phyloP scores from a whole-genome alignment of 2,113 vertebrate species.

The Acanthisitta chloris region DNA sequence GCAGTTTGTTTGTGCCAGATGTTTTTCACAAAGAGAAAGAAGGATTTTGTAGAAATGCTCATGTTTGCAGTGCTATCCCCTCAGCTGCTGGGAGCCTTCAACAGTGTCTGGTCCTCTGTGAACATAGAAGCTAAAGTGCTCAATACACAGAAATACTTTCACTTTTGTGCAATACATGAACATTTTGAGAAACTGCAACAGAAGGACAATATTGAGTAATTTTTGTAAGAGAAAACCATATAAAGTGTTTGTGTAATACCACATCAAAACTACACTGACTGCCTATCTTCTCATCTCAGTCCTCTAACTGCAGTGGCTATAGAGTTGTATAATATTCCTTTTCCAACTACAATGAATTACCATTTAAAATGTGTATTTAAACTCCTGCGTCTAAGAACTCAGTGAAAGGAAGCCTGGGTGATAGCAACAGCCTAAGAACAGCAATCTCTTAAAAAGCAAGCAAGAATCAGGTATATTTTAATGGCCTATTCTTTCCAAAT shows the following conservation, averaged over 20 bases:
- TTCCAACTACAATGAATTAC: neutral
- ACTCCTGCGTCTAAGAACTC: neutral
- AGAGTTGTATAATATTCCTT: neutral
- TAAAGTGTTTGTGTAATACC: neutral
- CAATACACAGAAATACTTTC: neutral
- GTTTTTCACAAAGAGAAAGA: neutral
- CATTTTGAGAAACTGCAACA: neutral
- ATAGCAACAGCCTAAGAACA: neutral
- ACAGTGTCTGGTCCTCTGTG: neutral
- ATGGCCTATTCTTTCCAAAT: neutral
- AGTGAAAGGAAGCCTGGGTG: neutral
- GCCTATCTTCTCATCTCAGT: neutral
- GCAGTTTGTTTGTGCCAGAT: fast-evolving
- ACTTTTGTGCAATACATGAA: neutral
- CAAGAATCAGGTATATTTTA: neutral
- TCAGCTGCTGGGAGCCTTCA: neutral
- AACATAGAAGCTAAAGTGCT: neutral
- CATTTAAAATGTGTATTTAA: neutral
- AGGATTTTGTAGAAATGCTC: neutral
- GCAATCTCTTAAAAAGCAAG: neutral
- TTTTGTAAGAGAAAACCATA: neutral
- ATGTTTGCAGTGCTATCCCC: neutral
- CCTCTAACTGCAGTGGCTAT: neutral
- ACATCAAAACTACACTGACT: fast-evolving
- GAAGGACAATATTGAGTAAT: neutral